Conservation (phyloP, 2,888 invertebrate species). For the Drosophila ustulata region DNA sequence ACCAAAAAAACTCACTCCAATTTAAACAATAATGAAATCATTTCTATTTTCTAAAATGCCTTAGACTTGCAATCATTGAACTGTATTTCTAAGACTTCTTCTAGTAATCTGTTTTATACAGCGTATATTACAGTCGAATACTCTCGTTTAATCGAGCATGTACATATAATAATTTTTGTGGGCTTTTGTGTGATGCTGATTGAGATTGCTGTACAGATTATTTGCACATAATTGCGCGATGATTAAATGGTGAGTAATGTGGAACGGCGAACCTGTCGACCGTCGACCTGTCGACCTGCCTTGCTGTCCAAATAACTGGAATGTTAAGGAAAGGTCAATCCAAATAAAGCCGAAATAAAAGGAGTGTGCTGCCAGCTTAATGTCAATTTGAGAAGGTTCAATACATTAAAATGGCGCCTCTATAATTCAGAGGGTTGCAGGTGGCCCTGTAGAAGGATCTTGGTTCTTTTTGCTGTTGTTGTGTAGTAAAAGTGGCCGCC, state of each 20-base stretch:
- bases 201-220: neutral
- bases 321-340: neutral
- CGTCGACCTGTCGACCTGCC: neutral
- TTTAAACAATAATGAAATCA: too few relatives aligned
- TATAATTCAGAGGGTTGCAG: neutral
- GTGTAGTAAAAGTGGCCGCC: constrained; percentile 21
- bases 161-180: constrained; percentile 7
- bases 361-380: neutral
- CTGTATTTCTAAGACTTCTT: too few relatives aligned
- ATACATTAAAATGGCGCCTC: neutral
- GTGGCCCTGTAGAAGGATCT: too few relatives aligned
- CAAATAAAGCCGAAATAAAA: neutral
- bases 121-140: too few relatives aligned
- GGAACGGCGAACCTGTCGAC: too few relatives aligned
- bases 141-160: too few relatives aligned
- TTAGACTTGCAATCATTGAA: too few relatives aligned
- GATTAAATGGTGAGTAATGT: neutral
- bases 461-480: neutral
- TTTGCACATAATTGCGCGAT: too few relatives aligned
- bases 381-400: neutral
- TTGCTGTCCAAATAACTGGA: neutral
- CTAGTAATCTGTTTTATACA: too few relatives aligned
- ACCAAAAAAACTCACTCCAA: too few relatives aligned
- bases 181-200: constrained; percentile 15
- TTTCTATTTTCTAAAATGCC: too few relatives aligned